Evolutionary conservation across 2,797 vertebrate species (phyloP), one percentile per base, ranked within the genome.

Genomic region (Malurus splendens): DNA sequence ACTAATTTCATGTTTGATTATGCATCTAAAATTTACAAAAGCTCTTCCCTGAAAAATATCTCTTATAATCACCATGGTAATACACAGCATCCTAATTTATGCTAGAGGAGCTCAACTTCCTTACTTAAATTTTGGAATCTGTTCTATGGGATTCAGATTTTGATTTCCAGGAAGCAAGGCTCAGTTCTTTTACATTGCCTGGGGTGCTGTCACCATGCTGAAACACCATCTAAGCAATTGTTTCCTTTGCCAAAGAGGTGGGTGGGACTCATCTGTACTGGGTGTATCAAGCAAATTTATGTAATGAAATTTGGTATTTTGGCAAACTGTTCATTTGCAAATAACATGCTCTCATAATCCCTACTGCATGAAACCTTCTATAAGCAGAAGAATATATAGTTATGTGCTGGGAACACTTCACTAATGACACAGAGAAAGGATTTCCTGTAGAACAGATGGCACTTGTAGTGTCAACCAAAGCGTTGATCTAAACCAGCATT

Each of bases 391-490:
- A 89, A 89, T 81, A 92, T 20, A 89, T 87, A 93, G 92, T 73
- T 93, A 95, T 93, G 79, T 91, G 52, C 89, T 95, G 87, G 82
- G 85, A 94, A 73, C 61, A 14, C 81, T 82, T 92, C 88, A 74
- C 75, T 93, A 90, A 81, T 90, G 82, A 71, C 79, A 65, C 76
- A 92, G 87, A 90, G 90, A 89, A 87, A 76, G 90, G 93, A 92
- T 95, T 94, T 95, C 94, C 92, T 93, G 89, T 92, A 48, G 90
- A 95, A 94, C 95, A 95, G 94, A 94, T 95, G 93, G 90, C 76
- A 76, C 76, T 91, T 86, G 87, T 13, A 79, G 89, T 89, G 67
- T 90, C 91, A 79, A 83, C 94, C 92, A 93, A 84, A 84, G 91
- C 67, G 56, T 54, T 89, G 79, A 28, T 90, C 92, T 87, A 76